Conservation (phyloP, 2,113 vertebrate genomes). For the Ceyx margarethae region DNA sequence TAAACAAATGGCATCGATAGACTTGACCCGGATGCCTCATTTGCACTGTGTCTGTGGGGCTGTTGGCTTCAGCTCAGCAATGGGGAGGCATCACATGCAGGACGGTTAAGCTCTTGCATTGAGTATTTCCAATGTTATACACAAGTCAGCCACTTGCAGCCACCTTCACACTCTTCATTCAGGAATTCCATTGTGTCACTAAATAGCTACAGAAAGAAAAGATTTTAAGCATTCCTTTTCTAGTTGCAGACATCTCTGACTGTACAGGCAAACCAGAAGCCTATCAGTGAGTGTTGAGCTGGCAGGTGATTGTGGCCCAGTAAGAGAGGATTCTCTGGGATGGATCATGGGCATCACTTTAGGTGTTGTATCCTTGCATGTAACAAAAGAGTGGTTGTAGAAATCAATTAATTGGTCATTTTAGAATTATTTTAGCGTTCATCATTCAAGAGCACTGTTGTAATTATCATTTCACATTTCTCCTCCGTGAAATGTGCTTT, state of each 20-base stretch:
- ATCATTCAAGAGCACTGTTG: neutral
- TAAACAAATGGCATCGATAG: neutral
- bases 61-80: neutral
- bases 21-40: neutral
- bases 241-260: neutral
- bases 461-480: neutral
- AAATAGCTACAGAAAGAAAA: neutral
- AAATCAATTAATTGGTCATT: neutral
- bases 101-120: neutral
- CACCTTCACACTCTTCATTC: neutral
- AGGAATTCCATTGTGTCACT: neutral
- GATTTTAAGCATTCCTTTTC: neutral
- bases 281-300: neutral
- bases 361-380: neutral
- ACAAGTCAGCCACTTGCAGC: neutral
- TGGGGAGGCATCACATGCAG: neutral
- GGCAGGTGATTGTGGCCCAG: neutral
- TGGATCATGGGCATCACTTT: neutral
- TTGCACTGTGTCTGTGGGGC: accelerated
- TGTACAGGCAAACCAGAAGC: neutral
- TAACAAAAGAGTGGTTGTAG: neutral
- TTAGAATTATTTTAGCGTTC: neutral
- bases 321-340: neutral
- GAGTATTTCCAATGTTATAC: neutral
- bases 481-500: neutral